A percentile compares a stretch with the other conserved stretches of the same genome.
These are phyloP conservation scores for Echeneis naucrates DNA, from an alignment of 2,797 vertebrate genomes.

Conservation along the genomic window DNA sequence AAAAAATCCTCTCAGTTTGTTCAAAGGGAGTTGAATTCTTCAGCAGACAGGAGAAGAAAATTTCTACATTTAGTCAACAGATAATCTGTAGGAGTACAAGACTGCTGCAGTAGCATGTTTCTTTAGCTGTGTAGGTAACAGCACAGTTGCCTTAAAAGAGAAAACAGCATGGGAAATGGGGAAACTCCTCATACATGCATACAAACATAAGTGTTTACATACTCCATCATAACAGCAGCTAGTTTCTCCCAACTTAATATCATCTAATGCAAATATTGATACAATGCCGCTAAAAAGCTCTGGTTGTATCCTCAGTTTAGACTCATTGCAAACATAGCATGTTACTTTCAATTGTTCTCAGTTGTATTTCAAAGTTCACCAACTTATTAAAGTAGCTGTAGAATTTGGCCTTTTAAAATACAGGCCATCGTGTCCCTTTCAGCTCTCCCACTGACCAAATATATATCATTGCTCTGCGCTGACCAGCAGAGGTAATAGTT, in stretches of 20 bases:
- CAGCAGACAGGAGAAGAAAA: not conserved
- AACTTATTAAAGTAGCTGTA: too few relatives aligned
- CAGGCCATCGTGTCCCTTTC: too few relatives aligned
- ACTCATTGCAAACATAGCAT: too few relatives aligned
- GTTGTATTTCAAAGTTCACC: too few relatives aligned
- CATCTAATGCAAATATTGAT: too few relatives aligned
- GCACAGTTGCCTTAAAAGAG: slow-evolving; percentile 1
- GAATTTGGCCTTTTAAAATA: too few relatives aligned
- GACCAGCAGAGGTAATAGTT: not conserved
- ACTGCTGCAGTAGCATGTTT: not conserved
- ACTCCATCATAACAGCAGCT: slow-evolving; percentile 23
- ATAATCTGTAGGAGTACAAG: not conserved
- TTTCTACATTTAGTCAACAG: not conserved
- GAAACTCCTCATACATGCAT: slow-evolving; percentile 50
- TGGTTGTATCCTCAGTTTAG: too few relatives aligned
- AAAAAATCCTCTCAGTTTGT: not conserved
- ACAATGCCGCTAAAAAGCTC: too few relatives aligned
- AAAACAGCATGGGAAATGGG: slow-evolving; percentile 2
- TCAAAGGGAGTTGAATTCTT: not conserved
- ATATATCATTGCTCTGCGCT: too few relatives aligned
- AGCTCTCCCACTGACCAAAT: too few relatives aligned
- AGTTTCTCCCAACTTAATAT: slow-evolving; percentile 8
- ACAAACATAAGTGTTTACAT: not conserved
- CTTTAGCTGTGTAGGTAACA: slow-evolving; percentile 5
- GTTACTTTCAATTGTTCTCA: too few relatives aligned